These are phyloP conservation scores for Hozukius guyotensis DNA, from an alignment of 2,797 vertebrate species.

Conservation along the genomic window DNA sequence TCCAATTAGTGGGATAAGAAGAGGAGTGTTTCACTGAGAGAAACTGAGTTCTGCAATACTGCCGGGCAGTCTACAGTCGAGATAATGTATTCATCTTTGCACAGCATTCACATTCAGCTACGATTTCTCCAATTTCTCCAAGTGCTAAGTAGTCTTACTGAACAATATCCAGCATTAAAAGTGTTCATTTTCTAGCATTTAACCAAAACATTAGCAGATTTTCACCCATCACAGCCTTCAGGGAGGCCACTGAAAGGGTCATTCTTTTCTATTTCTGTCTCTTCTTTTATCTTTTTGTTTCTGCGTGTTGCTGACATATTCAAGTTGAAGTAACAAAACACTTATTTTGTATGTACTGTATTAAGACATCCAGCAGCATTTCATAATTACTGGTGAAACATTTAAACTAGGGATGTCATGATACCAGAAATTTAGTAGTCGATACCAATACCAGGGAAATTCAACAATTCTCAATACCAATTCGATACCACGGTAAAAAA, in stretches of 20 bases:
- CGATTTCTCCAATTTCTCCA: not conserved
- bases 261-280: not conserved
- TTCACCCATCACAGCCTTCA: not conserved
- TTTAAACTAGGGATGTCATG: not conserved
- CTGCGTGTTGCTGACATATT: not conserved
- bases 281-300: not conserved
- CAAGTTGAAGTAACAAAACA: not conserved
- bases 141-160: not conserved
- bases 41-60: not conserved
- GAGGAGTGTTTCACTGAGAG: slow-evolving; percentile 7
- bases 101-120: slow-evolving; percentile 11
- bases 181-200: not conserved
- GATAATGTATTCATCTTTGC: slow-evolving; percentile 19
- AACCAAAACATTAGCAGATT: not conserved
- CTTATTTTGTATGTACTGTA: not conserved
- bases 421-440: too few relatives aligned
- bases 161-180: slow-evolving; percentile 10
- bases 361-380: not conserved
- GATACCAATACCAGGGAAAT: too few relatives aligned
- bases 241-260: not conserved
- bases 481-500: too few relatives aligned
- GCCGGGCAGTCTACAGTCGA: not conserved
- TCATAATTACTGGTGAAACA: not conserved
- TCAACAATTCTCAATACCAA: too few relatives aligned
- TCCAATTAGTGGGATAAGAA: slow-evolving; percentile 35